Evolutionary conservation across 2,888 invertebrate species (phyloP), one percentile per base, ranked within the genome.

Genomic region (Leptopilina syphax): DNA sequence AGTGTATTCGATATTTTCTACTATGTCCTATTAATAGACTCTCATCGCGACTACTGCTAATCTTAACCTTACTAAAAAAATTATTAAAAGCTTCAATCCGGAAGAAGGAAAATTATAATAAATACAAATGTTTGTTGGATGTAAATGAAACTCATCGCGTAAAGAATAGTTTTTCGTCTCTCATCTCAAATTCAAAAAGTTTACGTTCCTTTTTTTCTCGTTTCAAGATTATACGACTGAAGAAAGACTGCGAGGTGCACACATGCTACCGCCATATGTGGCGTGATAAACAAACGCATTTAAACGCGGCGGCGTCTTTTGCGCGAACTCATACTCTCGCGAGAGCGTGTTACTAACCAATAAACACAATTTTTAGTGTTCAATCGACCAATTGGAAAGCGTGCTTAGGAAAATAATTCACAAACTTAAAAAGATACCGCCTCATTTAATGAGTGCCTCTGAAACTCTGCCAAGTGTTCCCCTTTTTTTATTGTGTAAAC

Each of bases 191-290:
- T 18, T 18, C 18, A 18, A 73, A 47, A 73, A 68, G 76, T 80
- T 84, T 83, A 34, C 34, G 81, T 85, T 80, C 50, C 66, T 85
- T 87, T 86, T 86, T 86, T 85, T 77, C 79, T 81, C 83, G 86
- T 83, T 76, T 60, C 67, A 24, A 79, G 78, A 1, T 7, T 5
- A 6, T 0, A 4, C 3, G 34, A 34, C 34, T 34, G 34, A 34
- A 34, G 34, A 34, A 81, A 76, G 82, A 82, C 77, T 85, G 85
- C 83, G 82, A 44, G 86, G 84, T 82, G 85, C 87, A 85, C 90
- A 90, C 88, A 90, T 90, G 91, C 88, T 89, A 89, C 88, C 88
- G 90, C 90, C 91, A 91, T 90, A 91, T 91, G 91, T 87, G 89
- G 88, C 84, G 88, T 86, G 87, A 90, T 91, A 91, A 91, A 91